Conservation (phyloP, 2,888 invertebrate species). For the Ennomos fuscantarius region DNA sequence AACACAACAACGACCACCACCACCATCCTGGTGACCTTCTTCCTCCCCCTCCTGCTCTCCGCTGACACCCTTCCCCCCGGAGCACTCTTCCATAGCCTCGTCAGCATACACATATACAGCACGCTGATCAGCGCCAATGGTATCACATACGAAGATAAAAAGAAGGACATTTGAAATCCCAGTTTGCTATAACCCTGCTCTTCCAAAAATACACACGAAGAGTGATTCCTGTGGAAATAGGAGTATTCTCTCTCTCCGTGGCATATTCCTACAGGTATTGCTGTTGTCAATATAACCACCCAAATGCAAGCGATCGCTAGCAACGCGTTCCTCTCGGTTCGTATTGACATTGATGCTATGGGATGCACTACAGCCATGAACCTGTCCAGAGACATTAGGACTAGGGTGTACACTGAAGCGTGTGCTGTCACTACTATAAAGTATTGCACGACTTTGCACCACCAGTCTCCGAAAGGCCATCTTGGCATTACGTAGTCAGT, state of each 20-base stretch:
- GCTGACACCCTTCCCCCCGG: conserved; percentile 93
- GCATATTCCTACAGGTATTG: conserved; percentile 91
- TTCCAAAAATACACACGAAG: conserved; percentile 88
- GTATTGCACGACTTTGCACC: conserved; percentile 96
- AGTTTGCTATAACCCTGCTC: conserved; percentile 86
- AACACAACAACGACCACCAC: conserved; percentile 96
- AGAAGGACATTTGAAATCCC: conserved; percentile 91
- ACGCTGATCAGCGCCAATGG: conserved; percentile 94
- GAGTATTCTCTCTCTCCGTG: conserved; percentile 90
- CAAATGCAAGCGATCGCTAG: conserved; percentile 92
- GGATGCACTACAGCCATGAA: conserved; percentile 98
- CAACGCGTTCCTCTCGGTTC: conserved; percentile 93
- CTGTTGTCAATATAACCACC: conserved; percentile 91
- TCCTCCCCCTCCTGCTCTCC: conserved; percentile 93
- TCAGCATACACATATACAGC: conserved; percentile 95
- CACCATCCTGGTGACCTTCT: conserved; percentile 96
- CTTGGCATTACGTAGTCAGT: conserved; percentile 94
- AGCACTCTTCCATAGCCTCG: conserved; percentile 93
- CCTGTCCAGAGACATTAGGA: conserved; percentile 96
- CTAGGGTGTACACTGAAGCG: conserved; percentile 96
- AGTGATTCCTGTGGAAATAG: conserved; percentile 86
- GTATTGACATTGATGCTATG: conserved; percentile 93
- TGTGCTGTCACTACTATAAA: conserved; percentile 96
- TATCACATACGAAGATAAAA: conserved; percentile 94
- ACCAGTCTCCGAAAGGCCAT: conserved; percentile 96